These are phyloP conservation scores for Spongilla lacustris DNA, from an alignment of 37 sponge, comb jelly and placozoan species.

Conservation along the genomic window DNA sequence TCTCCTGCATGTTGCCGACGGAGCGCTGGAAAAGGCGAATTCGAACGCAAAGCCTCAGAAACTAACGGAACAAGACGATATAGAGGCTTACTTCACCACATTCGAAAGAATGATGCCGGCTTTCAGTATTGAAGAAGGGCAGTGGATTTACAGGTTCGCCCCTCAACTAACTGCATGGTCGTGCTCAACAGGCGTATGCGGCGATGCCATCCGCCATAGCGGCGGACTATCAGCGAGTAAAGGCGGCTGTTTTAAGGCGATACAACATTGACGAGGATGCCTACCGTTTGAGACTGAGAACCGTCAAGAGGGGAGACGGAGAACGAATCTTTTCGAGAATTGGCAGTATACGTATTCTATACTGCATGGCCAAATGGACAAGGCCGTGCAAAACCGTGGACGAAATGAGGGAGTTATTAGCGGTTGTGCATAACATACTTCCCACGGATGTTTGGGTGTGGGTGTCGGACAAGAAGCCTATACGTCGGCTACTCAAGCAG, in stretches of 20 bases:
- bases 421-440: conserved; percentile 2
- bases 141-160: too few relatives aligned
- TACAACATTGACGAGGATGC: conserved; percentile 21
- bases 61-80: too few relatives aligned
- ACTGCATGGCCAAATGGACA: conserved; percentile 9
- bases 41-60: too few relatives aligned
- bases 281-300: background rate
- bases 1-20: too few relatives aligned
- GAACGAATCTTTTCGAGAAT: background rate
- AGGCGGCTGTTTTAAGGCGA: conserved; percentile 2
- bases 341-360: background rate
- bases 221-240: conserved; percentile 6
- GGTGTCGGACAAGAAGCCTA: conserved; percentile 10
- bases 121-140: too few relatives aligned
- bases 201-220: background rate
- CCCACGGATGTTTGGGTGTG: background rate
- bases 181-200: conserved; percentile 20
- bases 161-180: too few relatives aligned
- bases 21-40: too few relatives aligned
- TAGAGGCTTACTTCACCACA: too few relatives aligned
- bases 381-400: background rate
- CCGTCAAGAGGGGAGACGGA: background rate
- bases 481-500: too few relatives aligned
- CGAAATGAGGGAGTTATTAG: background rate
- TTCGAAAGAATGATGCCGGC: too few relatives aligned